These are phyloP conservation scores for Nesidiocoris tenuis DNA, from an alignment of 2,888 invertebrate genomes.

Conservation along the genomic window DNA sequence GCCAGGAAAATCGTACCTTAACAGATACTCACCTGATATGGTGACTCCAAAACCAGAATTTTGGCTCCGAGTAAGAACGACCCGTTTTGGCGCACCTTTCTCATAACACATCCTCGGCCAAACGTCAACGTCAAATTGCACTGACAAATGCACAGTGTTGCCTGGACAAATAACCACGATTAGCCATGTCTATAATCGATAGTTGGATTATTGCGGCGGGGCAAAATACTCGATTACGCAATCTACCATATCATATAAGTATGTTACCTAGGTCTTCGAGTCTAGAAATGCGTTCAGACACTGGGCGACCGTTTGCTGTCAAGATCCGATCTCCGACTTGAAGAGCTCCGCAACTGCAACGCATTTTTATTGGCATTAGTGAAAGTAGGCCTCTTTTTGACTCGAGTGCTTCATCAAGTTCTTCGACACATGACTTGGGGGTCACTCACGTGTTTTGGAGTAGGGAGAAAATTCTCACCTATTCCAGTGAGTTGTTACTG, in stretches of 20 bases:
- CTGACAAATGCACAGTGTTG: conserved; percentile 66
- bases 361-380: not conserved
- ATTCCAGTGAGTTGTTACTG: no score
- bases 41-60: conserved; percentile 80
- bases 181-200: conserved; percentile 7
- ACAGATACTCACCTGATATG: no score
- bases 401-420: conserved; percentile 1
- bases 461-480: no score
- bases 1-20: no score
- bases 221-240: not conserved
- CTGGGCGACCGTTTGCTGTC: conserved; percentile 74
- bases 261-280: conserved; percentile 46
- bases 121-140: conserved; percentile 76
- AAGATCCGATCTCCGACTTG: conserved; percentile 81
- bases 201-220: not conserved
- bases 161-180: no score
- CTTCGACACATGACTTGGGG: no score
- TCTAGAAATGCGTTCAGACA: conserved; percentile 42
- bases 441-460: no score
- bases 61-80: conserved; percentile 67
- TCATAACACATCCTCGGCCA: conserved; percentile 27
- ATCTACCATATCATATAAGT: not conserved
- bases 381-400: not conserved
- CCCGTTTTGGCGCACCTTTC: conserved; percentile 55
- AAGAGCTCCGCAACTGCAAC: conserved; percentile 66